A percentile compares a stretch with the other conserved stretches of the same genome.
These are phyloP conservation scores for Hydroisotoma schaefferi DNA, from an alignment of 2,888 invertebrate species.

Conservation along the genomic window DNA sequence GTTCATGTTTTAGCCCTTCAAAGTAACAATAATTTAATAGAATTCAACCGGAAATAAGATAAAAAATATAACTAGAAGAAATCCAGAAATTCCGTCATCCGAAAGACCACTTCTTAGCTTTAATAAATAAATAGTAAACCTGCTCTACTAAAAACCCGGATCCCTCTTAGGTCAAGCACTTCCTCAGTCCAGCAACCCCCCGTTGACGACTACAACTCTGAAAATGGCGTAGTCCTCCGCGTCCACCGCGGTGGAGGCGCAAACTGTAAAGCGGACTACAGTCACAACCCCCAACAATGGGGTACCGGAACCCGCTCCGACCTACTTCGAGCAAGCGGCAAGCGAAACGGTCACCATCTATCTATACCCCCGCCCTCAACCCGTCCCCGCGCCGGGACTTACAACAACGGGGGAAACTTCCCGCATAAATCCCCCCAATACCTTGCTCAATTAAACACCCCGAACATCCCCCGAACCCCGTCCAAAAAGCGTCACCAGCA, in stretches of 20 bases:
- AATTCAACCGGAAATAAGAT: no score
- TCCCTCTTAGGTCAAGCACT: not conserved
- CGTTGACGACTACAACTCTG: constrained; percentile 1
- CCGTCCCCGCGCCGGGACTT: not conserved
- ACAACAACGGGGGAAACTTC: no score
- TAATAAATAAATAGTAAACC: no score
- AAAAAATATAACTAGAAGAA: no score
- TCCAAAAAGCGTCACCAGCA: constrained; percentile 15
- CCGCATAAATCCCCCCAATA: no score
- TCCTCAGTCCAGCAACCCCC: not conserved
- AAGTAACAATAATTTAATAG: no score
- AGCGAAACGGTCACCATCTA: not conserved
- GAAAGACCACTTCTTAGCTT: not conserved
- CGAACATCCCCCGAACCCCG: not conserved
- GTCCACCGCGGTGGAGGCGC: constrained; percentile 46
- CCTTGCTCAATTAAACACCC: no score
- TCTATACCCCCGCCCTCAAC: not conserved
- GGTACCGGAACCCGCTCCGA: not conserved
- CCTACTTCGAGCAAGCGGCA: not conserved
- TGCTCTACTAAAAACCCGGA: no score
- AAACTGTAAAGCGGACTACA: no score
- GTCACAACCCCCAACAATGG: not conserved
- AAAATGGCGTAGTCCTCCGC: constrained; percentile 38
- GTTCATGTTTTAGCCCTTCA: no score
- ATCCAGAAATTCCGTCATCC: not conserved